Conservation (phyloP, 2,113 vertebrate genomes). For the Oreochromis spilurus region DNA sequence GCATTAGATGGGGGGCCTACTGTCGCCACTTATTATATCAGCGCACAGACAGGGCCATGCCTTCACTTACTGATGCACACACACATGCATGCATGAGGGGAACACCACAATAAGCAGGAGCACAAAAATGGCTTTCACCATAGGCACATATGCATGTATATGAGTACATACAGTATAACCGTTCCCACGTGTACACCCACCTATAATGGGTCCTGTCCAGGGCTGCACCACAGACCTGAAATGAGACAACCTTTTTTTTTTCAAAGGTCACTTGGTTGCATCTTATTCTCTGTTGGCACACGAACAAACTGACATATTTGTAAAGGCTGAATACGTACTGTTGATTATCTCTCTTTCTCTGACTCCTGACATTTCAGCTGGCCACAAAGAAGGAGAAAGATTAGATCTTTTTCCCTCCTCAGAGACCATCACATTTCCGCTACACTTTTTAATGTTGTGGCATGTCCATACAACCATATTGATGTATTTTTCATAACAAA, state of each 20-base stretch:
- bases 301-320: slow-evolving; percentile 59
- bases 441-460: background rate
- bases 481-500: slow-evolving; percentile 15
- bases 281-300: slow-evolving; percentile 42
- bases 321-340: slow-evolving; percentile 45
- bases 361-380: slow-evolving; percentile 68
- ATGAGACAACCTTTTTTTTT: slow-evolving; percentile 57
- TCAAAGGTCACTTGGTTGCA: slow-evolving; percentile 61
- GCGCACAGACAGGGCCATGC: slow-evolving; percentile 33
- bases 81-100: slow-evolving; percentile 1
- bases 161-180: background rate
- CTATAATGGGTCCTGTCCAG: slow-evolving; percentile 26
- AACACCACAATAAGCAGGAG: background rate
- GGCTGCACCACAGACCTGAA: slow-evolving; percentile 15
- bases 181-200: background rate
- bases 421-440: slow-evolving; percentile 1
- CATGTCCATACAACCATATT: background rate
- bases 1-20: slow-evolving; percentile 37
- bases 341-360: slow-evolving; percentile 57
- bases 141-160: background rate
- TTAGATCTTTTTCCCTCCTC: slow-evolving; percentile 36
- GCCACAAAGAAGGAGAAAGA: slow-evolving; percentile 34
- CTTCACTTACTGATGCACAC: slow-evolving; percentile 14
- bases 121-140: background rate
- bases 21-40: slow-evolving; percentile 69